These are phyloP conservation scores for Caenorhabditis macrosperma DNA, from an alignment of 2,888 invertebrate genomes.

Conservation along the genomic window DNA sequence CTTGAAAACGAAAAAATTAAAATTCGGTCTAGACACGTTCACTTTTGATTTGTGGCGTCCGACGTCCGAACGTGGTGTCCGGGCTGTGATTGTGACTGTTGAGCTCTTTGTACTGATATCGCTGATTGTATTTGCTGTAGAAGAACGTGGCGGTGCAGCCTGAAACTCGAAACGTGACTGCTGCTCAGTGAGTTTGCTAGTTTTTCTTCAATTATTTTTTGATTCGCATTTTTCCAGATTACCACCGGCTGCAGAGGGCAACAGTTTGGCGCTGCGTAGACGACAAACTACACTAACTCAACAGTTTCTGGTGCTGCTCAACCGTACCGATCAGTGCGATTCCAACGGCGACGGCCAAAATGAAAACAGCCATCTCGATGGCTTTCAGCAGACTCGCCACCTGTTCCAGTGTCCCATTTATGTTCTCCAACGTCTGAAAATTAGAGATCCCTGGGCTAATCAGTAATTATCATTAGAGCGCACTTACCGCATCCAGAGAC, in stretches of 20 bases:
- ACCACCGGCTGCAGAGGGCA: too few relatives aligned
- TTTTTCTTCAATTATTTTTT: neutral
- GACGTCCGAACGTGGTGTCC: conserved; percentile 16
- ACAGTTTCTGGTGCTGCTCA: too few relatives aligned
- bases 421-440: conserved; percentile 63
- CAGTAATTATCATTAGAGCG: neutral
- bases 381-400: conserved; percentile 63
- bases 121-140: conserved; percentile 65
- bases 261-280: neutral
- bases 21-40: conserved; percentile 13
- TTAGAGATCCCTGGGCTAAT: too few relatives aligned
- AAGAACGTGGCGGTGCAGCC: conserved; percentile 59
- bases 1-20: neutral
- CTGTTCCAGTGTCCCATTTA: conserved; percentile 62
- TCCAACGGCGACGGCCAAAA: conserved; percentile 59
- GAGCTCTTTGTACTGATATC: conserved; percentile 42
- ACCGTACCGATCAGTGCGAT: conserved; percentile 60
- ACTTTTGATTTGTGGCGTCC: conserved; percentile 16
- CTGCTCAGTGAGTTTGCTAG: neutral
- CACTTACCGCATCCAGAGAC: conserved; percentile 51
- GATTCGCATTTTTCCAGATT: too few relatives aligned
- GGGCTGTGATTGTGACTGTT: conserved; percentile 14
- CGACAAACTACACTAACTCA: too few relatives aligned
- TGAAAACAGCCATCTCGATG: conserved; percentile 63
- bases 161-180: conserved; percentile 20